These are phyloP conservation scores for Sipha flava DNA, from an alignment of 1,140 invertebrate genomes.

Conservation along the genomic window DNA sequence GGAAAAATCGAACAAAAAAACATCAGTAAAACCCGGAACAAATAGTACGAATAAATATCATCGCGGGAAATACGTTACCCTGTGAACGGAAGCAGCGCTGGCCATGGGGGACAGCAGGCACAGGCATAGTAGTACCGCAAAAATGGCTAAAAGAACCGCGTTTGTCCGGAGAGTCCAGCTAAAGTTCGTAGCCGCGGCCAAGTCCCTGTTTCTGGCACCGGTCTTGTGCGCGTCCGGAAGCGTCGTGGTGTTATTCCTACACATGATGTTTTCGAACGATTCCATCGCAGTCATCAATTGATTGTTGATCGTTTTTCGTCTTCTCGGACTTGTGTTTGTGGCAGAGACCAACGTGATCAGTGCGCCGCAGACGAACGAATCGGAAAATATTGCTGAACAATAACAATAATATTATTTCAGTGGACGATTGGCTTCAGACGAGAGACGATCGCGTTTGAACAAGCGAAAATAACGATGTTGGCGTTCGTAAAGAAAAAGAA, in stretches of 20 bases:
- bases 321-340: too few species aligned
- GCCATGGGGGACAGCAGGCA: background rate
- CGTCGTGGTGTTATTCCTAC: background rate
- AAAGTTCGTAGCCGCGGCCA: background rate
- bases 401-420: too few species aligned
- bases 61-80: background rate
- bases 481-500: too few species aligned
- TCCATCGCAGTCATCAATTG: background rate
- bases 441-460: too few species aligned
- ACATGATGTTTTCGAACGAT: background rate
- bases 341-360: too few species aligned
- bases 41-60: background rate
- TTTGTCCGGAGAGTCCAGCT: background rate
- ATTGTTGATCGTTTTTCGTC: too few species aligned
- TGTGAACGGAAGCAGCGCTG: background rate
- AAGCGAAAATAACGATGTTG: too few species aligned
- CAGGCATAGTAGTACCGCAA: background rate
- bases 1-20: background rate
- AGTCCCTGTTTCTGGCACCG: too few species aligned
- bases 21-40: background rate
- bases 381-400: too few species aligned
- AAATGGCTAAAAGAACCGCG: background rate
- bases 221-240: background rate
- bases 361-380: too few species aligned
- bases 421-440: too few species aligned